A percentile compares a stretch with the other conserved stretches of the same genome.
Conservation (phyloP, 1,140 invertebrate genomes). For the Sminthurides bifidus region DNA sequence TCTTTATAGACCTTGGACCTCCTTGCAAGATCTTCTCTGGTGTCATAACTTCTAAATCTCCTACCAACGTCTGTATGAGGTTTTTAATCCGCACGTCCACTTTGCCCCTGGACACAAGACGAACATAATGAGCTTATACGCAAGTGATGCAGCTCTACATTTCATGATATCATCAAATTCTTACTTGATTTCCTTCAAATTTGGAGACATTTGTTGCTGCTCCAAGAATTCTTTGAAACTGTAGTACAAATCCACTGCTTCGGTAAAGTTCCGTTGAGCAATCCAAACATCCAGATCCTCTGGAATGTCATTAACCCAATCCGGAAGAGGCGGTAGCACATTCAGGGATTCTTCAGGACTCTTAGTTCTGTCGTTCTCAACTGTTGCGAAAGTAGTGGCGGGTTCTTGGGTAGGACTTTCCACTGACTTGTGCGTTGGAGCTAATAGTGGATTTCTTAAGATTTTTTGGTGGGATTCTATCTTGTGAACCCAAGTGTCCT, state of each 20-base stretch:
- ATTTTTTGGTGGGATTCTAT: constrained; percentile 30
- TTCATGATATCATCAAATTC: background rate
- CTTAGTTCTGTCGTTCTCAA: constrained; percentile 23
- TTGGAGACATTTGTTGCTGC: constrained; percentile 12
- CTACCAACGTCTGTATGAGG: constrained; percentile 71
- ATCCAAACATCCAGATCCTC: constrained; percentile 94
- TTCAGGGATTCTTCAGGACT: constrained; percentile 27
- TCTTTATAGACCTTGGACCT: constrained; percentile 72
- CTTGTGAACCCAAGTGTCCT: constrained; percentile 29
- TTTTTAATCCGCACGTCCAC: constrained; percentile 63
- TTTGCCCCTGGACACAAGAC: constrained; percentile 39
- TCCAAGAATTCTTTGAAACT: constrained; percentile 49
- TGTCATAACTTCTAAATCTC: constrained; percentile 67
- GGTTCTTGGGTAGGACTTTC: constrained; percentile 27
- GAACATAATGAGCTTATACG: constrained; percentile 32
- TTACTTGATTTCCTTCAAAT: constrained; percentile 34
- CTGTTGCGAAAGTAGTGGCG: constrained; percentile 10
- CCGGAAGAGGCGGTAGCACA: constrained; percentile 42
- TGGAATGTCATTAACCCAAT: constrained; percentile 82
- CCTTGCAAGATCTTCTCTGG: constrained; percentile 83
- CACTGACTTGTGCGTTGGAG: constrained; percentile 1
- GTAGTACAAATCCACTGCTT: constrained; percentile 75
- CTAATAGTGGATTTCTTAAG: constrained; percentile 20
- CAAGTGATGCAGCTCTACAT: constrained; percentile 28
- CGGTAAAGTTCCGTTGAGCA: constrained; percentile 93